Base-by-base conservation (phyloP, 2,888 invertebrate genomes). In the Lysandra coridon region DNA sequence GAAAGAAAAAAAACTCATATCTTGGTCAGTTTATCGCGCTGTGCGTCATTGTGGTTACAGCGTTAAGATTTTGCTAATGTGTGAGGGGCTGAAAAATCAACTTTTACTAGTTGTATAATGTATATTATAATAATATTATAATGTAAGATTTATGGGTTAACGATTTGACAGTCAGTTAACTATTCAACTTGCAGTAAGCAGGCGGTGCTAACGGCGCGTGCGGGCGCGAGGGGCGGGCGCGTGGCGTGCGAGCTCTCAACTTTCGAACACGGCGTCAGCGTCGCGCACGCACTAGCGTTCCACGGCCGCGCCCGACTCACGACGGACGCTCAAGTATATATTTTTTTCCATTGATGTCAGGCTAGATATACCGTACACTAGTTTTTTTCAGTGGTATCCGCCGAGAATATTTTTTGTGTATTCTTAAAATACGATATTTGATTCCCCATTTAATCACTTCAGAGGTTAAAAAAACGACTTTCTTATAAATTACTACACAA, bases 211-310 rank as follows among this genome's bases (percentile, higher is more conserved):
- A 84, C 90, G 83, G 85, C 94, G 30, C 90, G 90, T 84, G 1
- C 84, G 85, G 12, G 82, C 87, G 0, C 85, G 86, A 80, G 83
- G 81, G 83, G 83, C 14, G 83, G 86, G 78, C 88, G 84, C 80
- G 80, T 91, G 33, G 89, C 90, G 40, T 91, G 91, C 81, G 94
- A 94, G 84, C 85, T 94, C 79, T 88, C 86, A 1, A 92, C 94
- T 0, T 90, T 88, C 78, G 93, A 92, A 30, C 86, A 91, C 81
- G 91, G 91, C 62, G 86, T 92, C 80, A 93, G 88, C 81, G 82
- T 94, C 2, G 91, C 90, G 75, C 91, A 92, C 80, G 93, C 93
- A 17, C 87, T 94, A 1, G 90, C 88, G 4, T 94, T 93, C 85
- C 93, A 94, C 82, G 92, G 89, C 17, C 89, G 94, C 12, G 93